Evolutionary conservation across 2,888 invertebrate genomes (phyloP).

Genomic region (Macrophya annulata): DNA sequence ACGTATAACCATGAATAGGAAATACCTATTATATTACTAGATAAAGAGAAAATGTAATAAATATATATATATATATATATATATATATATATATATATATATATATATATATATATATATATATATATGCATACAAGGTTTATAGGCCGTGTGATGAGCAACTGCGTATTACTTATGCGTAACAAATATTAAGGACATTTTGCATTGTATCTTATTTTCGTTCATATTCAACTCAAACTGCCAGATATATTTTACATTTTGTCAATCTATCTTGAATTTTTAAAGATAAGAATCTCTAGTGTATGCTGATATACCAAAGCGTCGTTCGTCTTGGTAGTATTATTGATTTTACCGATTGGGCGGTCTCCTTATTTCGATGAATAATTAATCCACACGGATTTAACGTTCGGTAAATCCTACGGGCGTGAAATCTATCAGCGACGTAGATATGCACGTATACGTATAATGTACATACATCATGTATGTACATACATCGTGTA

Average conservation of each 20-base stretch:
- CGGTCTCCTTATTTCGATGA: neutral
- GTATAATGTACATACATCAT: too few relatives aligned
- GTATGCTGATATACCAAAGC: neutral
- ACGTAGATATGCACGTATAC: neutral
- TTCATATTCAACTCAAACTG: neutral
- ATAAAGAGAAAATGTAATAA: neutral
- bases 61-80: neutral
- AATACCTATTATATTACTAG: neutral
- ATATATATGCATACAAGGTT: neutral
- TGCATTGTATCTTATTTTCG: neutral
- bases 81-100: neutral
- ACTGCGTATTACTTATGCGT: neutral
- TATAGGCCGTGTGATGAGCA: neutral
- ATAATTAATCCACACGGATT: neutral
- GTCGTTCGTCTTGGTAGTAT: neutral
- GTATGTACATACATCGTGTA: too few relatives aligned
- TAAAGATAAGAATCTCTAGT: neutral
- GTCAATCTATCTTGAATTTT: neutral
- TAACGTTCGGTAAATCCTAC: neutral
- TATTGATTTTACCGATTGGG: neutral
- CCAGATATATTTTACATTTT: too few relatives aligned
- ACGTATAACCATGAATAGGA: neutral
- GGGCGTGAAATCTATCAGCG: neutral
- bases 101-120: neutral
- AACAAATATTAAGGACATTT: neutral